phyloP scores from a whole-genome alignment of 2,113 vertebrate genomes.

The Scartelaos histophorus region DNA sequence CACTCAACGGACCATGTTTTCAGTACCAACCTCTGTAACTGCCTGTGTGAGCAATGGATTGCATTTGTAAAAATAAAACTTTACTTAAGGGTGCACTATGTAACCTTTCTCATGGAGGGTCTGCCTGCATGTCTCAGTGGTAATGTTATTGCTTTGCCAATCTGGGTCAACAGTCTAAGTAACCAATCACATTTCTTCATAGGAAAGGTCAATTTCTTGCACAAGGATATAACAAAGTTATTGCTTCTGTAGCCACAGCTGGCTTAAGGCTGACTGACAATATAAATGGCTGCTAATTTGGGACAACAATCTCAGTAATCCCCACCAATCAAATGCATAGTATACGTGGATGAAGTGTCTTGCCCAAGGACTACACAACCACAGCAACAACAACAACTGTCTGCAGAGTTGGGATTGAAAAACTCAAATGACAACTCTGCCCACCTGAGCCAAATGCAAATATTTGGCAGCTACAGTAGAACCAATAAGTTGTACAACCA shows the following conservation, averaged over 20 bases:
- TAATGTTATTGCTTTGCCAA: no score
- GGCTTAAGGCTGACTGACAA: not conserved
- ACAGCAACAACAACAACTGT: not conserved
- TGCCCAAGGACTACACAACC: not conserved
- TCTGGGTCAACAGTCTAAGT: no score
- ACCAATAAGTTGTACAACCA: conserved; percentile 34
- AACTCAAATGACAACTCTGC: not conserved
- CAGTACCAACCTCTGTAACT: not conserved
- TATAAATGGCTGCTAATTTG: not conserved
- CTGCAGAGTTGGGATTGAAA: not conserved
- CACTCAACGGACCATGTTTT: not conserved
- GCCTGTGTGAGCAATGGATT: not conserved
- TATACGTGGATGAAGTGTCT: not conserved
- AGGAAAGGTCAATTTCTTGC: no score
- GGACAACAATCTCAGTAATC: no score
- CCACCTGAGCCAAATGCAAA: not conserved
- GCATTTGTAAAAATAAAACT: no score
- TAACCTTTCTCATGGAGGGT: no score
- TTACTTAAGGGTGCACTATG: no score
- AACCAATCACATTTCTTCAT: no score
- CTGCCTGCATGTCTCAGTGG: no score
- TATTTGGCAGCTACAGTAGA: conserved; percentile 42
- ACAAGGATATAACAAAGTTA: not conserved
- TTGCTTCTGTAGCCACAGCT: not conserved
- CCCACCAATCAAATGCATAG: no score